Evolutionary conservation across 2,888 invertebrate genomes (phyloP).

Genomic region (Callosobruchus maculatus): DNA sequence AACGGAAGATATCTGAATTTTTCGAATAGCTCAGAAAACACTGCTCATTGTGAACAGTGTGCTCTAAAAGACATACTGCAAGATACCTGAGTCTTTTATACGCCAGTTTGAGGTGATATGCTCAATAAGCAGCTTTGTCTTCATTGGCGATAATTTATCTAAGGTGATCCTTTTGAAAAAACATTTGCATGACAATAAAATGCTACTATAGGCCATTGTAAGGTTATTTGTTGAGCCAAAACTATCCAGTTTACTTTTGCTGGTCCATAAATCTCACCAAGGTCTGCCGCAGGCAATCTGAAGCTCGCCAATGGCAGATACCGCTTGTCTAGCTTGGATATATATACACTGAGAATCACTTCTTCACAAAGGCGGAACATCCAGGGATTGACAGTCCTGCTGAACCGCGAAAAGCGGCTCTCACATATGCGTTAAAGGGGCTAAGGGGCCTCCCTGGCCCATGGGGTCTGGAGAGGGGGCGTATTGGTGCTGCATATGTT

Average conservation of each 20-base stretch:
- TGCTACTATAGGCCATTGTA: background rate
- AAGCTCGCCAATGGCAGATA: background rate
- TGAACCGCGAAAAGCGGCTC: conserved; percentile 51
- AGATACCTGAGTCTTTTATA: too few species aligned
- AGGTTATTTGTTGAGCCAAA: background rate
- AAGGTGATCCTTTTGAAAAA: background rate
- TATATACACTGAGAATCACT: conserved; percentile 10
- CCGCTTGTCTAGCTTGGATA: background rate
- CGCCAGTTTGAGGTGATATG: too few species aligned
- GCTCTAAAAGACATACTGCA: too few species aligned
- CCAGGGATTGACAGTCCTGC: conserved; percentile 32
- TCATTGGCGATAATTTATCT: background rate
- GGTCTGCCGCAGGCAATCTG: background rate
- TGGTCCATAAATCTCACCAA: background rate
- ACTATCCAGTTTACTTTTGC: background rate
- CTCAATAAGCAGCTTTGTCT: background rate
- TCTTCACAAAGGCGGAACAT: conserved; percentile 44
- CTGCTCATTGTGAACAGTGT: too few species aligned
- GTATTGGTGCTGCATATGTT: conserved; percentile 61
- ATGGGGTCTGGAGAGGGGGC: conserved; percentile 64
- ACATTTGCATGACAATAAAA: background rate
- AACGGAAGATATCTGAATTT: too few species aligned
- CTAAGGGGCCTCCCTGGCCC: conserved; percentile 53
- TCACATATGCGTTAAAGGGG: conserved; percentile 65
- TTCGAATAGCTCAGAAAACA: too few species aligned